Percentiles rank a stretch among this genome's conserved stretches.
Evolutionary conservation across 2,888 invertebrate genomes (phyloP).

Genomic region (Trypoxylon attenuatum): DNA sequence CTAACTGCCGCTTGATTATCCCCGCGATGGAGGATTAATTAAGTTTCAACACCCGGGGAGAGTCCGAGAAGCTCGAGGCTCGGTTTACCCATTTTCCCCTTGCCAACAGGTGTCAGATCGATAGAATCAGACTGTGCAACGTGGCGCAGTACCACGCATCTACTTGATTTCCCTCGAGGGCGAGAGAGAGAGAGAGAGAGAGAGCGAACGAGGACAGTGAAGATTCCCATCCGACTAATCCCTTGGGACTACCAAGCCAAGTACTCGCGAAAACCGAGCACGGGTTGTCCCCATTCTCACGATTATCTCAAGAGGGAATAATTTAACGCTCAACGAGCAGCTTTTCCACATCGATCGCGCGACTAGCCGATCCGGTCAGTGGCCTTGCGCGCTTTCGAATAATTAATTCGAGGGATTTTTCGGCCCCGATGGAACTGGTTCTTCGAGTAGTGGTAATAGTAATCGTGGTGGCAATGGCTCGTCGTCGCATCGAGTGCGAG

Average conservation of each 20-base stretch:
- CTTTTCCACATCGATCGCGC: constrained; percentile 22
- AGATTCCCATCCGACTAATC: background rate
- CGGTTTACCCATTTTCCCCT: background rate
- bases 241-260: background rate
- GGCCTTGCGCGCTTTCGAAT: constrained; percentile 25
- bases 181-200: too few relatives aligned
- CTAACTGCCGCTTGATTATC: constrained; percentile 37
- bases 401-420: constrained; percentile 41
- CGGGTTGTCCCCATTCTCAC: constrained; percentile 41
- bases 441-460: too few relatives aligned
- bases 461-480: too few relatives aligned
- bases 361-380: constrained; percentile 38
- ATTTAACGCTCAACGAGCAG: background rate
- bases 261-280: background rate
- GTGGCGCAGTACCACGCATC: background rate
- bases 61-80: background rate
- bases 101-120: constrained; percentile 35
- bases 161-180: background rate
- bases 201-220: too few relatives aligned
- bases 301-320: constrained; percentile 13
- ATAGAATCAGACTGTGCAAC: constrained; percentile 13
- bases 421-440: constrained; percentile 25
- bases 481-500: too few relatives aligned
- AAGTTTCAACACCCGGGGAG: constrained; percentile 15
- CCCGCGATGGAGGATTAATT: constrained; percentile 35